Evolutionary conservation across 1,140 invertebrate genomes (phyloP), one percentile per base, ranked within the genome.

Genomic region (Eurytemora carolleeae): DNA sequence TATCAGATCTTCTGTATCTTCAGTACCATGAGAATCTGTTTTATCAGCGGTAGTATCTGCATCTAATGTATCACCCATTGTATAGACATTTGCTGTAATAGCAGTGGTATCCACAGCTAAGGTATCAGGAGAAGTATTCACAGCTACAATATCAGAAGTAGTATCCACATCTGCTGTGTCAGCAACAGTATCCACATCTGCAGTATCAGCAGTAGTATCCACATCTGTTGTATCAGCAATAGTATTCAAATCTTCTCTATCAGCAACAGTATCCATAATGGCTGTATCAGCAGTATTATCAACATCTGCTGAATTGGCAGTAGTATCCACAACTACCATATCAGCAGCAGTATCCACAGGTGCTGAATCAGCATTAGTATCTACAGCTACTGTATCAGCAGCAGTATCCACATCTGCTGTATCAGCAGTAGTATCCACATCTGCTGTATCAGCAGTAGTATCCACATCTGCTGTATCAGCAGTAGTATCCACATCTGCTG

Each of bases 181-280:
- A 44, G n/a, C 31, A 44, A n/a, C 31, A 44, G 31, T n/a, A 7
- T 44, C 31, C 7, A 12, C 31, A 44, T 7, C 7, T 44, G 7
- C 31, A 12, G 7, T 44, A 44, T 44, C 31, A 53, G 25, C 15
- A 52, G 24, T 53, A 12, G 63, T 54, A 55, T 59, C 56, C 21
- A 64, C 58, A 18, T 60, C 26, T n/a, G 17, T 23, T 60, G 64
- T 31, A 15, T 66, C 26, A 3, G 16, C 58, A 54, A 22, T 19
- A 21, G 44, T 57, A 7, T 44, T n/a, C 7, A 12, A 44, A 12
- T 7, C n/a, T 44, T 44, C 31, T 44, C n/a, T 44, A 44, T 12
- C 31, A 44, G 31, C 31, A 44, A 12, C 31, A 44, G 31, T 12
- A 12, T 44, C 31, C n/a, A 12, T 44, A 44, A 44, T n/a, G n/a